Base-by-base conservation (phyloP, 2,888 invertebrate genomes). In the Athetis lepigone region DNA sequence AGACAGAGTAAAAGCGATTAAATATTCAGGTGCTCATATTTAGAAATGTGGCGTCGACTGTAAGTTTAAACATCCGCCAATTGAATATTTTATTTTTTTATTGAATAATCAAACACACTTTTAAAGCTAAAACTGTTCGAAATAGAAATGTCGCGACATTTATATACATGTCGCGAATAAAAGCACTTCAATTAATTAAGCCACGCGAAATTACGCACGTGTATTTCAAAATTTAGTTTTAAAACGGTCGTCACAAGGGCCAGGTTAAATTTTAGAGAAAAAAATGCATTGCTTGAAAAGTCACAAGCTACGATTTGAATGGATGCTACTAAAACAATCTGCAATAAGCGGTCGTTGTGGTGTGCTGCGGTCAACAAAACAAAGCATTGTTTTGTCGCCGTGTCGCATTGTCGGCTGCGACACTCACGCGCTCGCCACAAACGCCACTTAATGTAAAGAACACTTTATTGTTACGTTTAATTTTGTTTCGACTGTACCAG, bases 301-400 rank as follows among this genome's bases (percentile, higher is more conserved):
- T 80, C 79, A 62, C 83, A 78, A 66, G 79, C 73, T 75, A 80
- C 80, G 75, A 79, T 85, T 83, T 81, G 75, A 83, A 85, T 78
- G 78, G 79, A 64, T 67, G 64, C 77, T 75, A 79, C 72, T 78
- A 80, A 85, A 86, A 87, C 83, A 85, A 85, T 85, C 82, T 77
- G 80, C 82, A 80, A 82, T 85, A 83, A 83, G 77, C 80, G 81
- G 81, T 69, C 50, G 55, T 62, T 64, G 77, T 69, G 76, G 79
- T 75, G 62, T 64, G 73, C 61, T 77, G 75, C 62, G 80, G 75
- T 74, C 65, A 59, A 33, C 73, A 63, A 68, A 81, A 80, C 79
- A 83, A 81, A 76, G 77, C 77, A 69, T 79, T 79, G 77, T 80
- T 80, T 74, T 77, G 71, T 77, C 59, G 68, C 67, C 67, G 61